A percentile compares a stretch with the other conserved stretches of the same genome.
Evolutionary conservation across 2,888 invertebrate genomes (phyloP).

Genomic region (Morinoia aosen): DNA sequence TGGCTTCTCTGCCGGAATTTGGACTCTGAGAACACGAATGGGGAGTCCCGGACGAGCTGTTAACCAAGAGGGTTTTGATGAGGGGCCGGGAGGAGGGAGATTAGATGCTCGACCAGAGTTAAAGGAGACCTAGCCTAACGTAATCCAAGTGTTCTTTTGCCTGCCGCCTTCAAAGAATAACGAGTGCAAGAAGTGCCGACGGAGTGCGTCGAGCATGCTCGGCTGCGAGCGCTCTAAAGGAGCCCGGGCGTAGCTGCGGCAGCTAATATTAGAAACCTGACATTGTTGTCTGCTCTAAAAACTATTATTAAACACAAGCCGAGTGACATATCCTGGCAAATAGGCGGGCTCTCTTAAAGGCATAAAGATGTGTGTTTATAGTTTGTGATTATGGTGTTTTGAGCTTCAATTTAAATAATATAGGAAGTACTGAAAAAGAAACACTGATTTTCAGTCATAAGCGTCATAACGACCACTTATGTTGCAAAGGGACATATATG

Average conservation of each 20-base stretch:
- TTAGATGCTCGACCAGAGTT: constrained; percentile 15
- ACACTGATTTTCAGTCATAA: background rate
- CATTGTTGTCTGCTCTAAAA: background rate
- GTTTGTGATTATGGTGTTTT: background rate
- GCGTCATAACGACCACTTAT: background rate
- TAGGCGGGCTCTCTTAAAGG: background rate
- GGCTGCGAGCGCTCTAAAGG: background rate
- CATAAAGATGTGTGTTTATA: background rate
- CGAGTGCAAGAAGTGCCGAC: background rate
- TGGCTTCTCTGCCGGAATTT: background rate
- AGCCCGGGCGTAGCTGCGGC: background rate
- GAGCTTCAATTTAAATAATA: background rate
- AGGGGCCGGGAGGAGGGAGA: background rate
- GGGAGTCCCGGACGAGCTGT: constrained; percentile 14
- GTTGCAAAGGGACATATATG: background rate
- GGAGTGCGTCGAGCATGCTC: background rate
- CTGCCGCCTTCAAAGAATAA: background rate
- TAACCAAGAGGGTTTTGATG: constrained; percentile 22
- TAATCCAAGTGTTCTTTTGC: constrained; percentile 1
- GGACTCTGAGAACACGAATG: background rate
- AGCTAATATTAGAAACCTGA: background rate
- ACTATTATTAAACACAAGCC: constrained; percentile 3
- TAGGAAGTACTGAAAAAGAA: background rate
- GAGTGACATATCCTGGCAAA: background rate
- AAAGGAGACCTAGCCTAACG: constrained; percentile 34